Percentiles rank a stretch among this genome's conserved stretches.
These are phyloP conservation scores for Piaya cayana DNA, from an alignment of 2,113 vertebrate genomes.

Conservation along the genomic window DNA sequence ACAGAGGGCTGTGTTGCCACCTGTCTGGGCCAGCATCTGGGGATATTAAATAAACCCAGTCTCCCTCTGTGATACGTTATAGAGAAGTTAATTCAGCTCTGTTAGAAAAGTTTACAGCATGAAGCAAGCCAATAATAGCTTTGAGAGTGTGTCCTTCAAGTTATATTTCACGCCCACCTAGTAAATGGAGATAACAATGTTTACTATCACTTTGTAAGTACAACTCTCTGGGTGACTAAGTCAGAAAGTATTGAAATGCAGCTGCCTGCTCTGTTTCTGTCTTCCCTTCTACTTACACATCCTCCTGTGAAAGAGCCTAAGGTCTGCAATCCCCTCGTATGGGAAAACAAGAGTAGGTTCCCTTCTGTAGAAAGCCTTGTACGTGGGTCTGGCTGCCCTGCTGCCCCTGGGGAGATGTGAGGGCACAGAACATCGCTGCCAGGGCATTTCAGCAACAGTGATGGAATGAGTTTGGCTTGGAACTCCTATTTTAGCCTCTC, in stretches of 20 bases:
- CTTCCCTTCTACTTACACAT: background rate
- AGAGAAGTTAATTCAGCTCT: background rate
- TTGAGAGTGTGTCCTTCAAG: background rate
- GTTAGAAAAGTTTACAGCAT: background rate
- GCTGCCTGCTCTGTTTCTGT: background rate
- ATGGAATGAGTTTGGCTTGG: background rate
- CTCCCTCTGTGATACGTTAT: background rate
- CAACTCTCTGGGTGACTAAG: conserved; percentile 14
- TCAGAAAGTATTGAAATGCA: conserved; percentile 13
- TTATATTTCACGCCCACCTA: conserved; percentile 15
- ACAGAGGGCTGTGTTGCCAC: background rate
- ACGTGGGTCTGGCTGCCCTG: background rate
- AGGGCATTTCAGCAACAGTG: background rate
- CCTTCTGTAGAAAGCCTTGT: background rate
- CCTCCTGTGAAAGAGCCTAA: background rate
- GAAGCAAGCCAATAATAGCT: background rate
- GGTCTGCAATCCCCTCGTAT: background rate
- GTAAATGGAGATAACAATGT: conserved; percentile 52
- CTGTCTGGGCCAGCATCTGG: background rate
- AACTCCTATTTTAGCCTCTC: background rate
- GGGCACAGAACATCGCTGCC: background rate
- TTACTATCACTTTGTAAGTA: conserved; percentile 24
- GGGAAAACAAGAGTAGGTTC: background rate
- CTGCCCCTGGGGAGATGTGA: background rate
- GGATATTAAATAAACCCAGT: background rate